Evolutionary conservation across 2,888 invertebrate species (phyloP).

Genomic region (Idaea aversata): DNA sequence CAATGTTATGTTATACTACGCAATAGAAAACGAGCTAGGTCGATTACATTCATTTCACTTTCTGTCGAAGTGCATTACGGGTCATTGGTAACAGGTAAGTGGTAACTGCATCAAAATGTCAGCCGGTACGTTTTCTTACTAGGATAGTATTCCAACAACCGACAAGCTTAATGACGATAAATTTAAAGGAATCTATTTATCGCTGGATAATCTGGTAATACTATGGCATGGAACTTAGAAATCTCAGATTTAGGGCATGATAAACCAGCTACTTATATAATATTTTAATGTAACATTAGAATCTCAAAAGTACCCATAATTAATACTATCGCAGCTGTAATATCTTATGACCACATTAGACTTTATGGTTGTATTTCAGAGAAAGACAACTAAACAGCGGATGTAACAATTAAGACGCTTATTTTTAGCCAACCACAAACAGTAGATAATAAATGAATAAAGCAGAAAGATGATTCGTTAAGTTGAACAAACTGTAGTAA

Average conservation of each 20-base stretch:
- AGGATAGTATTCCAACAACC: conserved; percentile 3
- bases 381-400: conserved; percentile 44
- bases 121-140: conserved; percentile 24
- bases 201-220: background rate
- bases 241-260: too few relatives aligned
- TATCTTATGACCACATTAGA: conserved; percentile 18
- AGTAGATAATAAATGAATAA: conserved; percentile 47
- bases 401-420: conserved; percentile 48
- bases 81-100: conserved; percentile 34
- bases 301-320: too few relatives aligned
- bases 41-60: conserved; percentile 67
- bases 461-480: conserved; percentile 51
- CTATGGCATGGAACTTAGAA: too few relatives aligned
- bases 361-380: conserved; percentile 40
- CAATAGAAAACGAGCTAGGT: conserved; percentile 27
- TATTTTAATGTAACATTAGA: too few relatives aligned
- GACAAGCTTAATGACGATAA: background rate
- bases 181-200: background rate
- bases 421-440: conserved; percentile 53
- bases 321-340: background rate
- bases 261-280: too few relatives aligned
- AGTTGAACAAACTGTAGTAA: conserved; percentile 72
- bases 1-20: background rate
- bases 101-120: conserved; percentile 43
- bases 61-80: conserved; percentile 56